These are phyloP conservation scores for Drosophila melanogaster DNA, from an alignment of 1,140 invertebrate genomes.

Conservation along the genomic window DNA sequence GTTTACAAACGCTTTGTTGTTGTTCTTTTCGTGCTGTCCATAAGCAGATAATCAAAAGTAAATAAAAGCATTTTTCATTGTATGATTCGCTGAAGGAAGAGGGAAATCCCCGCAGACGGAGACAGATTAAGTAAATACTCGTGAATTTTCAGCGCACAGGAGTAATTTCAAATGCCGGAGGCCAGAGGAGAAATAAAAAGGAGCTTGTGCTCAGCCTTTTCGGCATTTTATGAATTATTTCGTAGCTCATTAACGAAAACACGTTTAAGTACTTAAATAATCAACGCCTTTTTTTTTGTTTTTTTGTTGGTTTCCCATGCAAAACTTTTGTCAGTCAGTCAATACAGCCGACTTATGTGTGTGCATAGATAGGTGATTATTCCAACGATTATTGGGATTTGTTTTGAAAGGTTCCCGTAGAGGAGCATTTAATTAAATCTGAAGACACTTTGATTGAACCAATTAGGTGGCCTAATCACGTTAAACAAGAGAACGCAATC, in stretches of 20 bases:
- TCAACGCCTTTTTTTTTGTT: constrained; percentile 23
- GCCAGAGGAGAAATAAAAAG: not conserved
- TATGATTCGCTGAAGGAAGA: constrained; percentile 11
- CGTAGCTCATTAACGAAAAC: constrained; percentile 54
- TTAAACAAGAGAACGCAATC: constrained; percentile 26
- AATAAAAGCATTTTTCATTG: constrained; percentile 64
- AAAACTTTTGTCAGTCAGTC: constrained; percentile 31
- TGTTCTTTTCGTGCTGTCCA: constrained; percentile 23
- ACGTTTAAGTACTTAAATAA: constrained; percentile 69
- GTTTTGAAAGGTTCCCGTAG: constrained; percentile 9
- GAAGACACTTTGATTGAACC: constrained; percentile 64
- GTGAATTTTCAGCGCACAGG: constrained; percentile 5
- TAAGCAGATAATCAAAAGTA: constrained; percentile 69
- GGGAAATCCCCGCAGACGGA: not conserved
- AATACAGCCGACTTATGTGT: constrained; percentile 1
- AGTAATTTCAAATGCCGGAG: not conserved
- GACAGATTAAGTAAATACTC: constrained; percentile 26
- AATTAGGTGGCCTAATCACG: constrained; percentile 47
- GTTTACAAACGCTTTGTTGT: constrained; percentile 5
- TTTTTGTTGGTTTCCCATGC: not conserved
- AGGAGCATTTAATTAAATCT: constrained; percentile 59
- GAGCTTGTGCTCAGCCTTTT: constrained; percentile 8
- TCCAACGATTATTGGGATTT: constrained; percentile 56
- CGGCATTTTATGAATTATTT: constrained; percentile 54
- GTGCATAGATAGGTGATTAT: constrained; percentile 39